Evolutionary conservation across 2,888 invertebrate species (phyloP), one percentile per base, ranked within the genome.

Genomic region (Melanotus villosus): DNA sequence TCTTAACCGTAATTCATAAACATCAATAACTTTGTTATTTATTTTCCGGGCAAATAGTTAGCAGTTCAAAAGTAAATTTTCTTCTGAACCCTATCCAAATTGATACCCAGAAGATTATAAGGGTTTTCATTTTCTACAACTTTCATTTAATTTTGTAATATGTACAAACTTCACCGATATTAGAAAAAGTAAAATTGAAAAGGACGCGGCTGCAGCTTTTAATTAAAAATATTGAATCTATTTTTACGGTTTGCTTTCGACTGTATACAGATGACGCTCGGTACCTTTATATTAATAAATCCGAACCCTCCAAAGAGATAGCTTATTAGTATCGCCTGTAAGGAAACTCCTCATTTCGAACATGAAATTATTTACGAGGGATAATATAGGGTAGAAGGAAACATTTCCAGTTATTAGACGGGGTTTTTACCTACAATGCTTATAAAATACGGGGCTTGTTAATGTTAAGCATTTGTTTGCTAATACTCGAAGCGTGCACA

Each of bases 221-320:
- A 58, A 65, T 65, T 65, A 65, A 65, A 65, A 36, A 59, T 59
- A 65, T 65, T 59, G 18, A 65, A 58, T 58, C 65, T 58, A 47
- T 36, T 59, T 59, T 47, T 38, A 38, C 19, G 36, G 19, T 19
- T 43, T 43, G 12, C 30, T 26, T 65, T 50, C 32, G 21, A 10
- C 18, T 38, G 23, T 58, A 19, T 65, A 65, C 65, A 65, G 65
- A 65, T 65, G 65, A 47, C 58, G 65, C 34, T 56, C 30, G 12
- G 21, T 45, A 64, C 64, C 56, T 54, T 64, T 36, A 38, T 45
- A 56, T 64, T 64, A 64, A 64, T 64, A 64, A 63, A 64, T 56
- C 26, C 56, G 36, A 21, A 38, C 43, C 54, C 41, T 64, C 30
- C 10, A n/a, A 56, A 47, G 47, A 52, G 45, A 64, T 56, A 32